Conservation (phyloP, 2,888 invertebrate genomes). For the Punctoribates punctum region DNA sequence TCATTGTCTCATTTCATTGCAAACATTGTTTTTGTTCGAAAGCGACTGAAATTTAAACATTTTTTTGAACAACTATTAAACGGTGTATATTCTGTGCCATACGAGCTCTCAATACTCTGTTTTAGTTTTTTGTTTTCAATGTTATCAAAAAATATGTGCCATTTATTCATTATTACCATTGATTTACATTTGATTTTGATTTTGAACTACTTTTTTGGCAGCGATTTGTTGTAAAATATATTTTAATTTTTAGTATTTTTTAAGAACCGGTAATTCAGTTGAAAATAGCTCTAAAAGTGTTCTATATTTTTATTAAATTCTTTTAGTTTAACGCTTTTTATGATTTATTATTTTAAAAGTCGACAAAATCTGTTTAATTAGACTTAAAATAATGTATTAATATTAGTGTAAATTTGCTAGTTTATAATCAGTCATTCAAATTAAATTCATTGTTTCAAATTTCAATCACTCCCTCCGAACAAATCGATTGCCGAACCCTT, state of each 20-base stretch:
- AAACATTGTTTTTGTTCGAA: background rate
- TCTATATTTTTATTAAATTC: background rate
- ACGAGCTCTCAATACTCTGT: constrained; percentile 19
- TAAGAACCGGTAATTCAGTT: constrained; percentile 22
- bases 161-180: background rate
- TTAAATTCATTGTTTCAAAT: too few relatives aligned
- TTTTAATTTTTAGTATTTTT: background rate
- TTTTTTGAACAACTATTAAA: background rate
- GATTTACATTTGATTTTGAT: background rate
- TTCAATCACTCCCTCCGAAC: too few relatives aligned
- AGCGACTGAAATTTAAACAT: background rate
- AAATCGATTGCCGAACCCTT: too few relatives aligned
- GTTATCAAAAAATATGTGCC: constrained; percentile 18
- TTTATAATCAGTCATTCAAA: background rate
- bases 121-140: constrained; percentile 10
- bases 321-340: constrained; percentile 8
- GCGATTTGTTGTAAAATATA: constrained; percentile 20
- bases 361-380: background rate
- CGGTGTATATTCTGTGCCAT: constrained; percentile 31
- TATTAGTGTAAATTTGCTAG: background rate
- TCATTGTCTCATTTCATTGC: constrained; percentile 17
- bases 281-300: background rate
- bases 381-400: constrained; percentile 24
- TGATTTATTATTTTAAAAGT: background rate
- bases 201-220: background rate